phyloP scores from a whole-genome alignment of 1,140 invertebrate species.

The Thaumatotibia leucotreta region DNA sequence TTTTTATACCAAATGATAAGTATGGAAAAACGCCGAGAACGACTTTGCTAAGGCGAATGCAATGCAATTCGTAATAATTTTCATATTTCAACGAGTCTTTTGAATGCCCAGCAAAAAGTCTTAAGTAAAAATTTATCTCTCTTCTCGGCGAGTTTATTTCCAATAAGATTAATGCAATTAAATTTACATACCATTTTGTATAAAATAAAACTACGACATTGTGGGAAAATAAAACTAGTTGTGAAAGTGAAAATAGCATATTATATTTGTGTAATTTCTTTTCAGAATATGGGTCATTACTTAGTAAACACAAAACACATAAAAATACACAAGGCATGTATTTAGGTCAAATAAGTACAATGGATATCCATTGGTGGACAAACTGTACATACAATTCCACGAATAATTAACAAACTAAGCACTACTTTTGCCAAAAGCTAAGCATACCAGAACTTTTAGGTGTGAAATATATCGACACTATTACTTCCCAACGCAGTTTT shows the following conservation, averaged over 20 bases:
- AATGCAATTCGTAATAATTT: neutral
- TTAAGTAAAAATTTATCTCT: neutral
- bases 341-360: too few species aligned
- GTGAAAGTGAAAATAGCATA: neutral
- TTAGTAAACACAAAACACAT: too few species aligned
- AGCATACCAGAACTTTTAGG: neutral
- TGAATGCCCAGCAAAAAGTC: neutral
- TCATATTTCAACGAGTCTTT: neutral
- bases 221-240: neutral
- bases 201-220: too few species aligned
- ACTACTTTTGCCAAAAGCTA: neutral
- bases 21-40: neutral
- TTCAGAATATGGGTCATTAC: too few species aligned
- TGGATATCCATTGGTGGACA: too few species aligned
- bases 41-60: neutral
- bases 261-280: neutral
- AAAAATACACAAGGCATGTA: too few species aligned
- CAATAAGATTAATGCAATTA: neutral
- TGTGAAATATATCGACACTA: neutral
- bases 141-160: neutral
- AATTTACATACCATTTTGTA: too few species aligned
- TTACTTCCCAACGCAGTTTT: conserved; percentile 12
- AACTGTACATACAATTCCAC: too few species aligned
- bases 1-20: neutral
- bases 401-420: neutral